These are phyloP conservation scores for Eudyptes chrysolophus DNA, from an alignment of 2,113 vertebrate genomes.

Conservation along the genomic window DNA sequence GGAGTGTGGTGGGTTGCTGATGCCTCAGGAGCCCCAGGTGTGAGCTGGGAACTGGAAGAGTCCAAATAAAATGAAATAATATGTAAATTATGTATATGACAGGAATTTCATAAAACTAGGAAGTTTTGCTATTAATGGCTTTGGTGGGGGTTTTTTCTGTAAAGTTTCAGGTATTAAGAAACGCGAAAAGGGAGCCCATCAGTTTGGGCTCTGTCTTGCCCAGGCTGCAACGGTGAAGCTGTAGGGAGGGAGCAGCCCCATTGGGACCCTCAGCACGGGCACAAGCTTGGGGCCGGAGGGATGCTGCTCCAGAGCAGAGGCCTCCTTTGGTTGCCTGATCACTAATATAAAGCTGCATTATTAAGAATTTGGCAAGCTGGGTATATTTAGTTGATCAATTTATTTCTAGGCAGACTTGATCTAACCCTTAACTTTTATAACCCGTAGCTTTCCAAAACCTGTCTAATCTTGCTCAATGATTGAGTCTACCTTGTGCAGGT, in stretches of 20 bases:
- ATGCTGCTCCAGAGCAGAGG: not conserved
- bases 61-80: not conserved
- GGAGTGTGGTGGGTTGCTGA: too few species aligned
- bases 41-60: not conserved
- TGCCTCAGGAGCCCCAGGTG: not conserved
- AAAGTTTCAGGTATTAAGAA: not conserved
- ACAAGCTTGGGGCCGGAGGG: not conserved
- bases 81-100: not conserved
- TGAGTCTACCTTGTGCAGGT: not conserved
- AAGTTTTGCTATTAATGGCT: not conserved
- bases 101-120: not conserved
- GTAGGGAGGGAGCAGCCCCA: not conserved
- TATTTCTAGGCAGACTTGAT: not conserved
- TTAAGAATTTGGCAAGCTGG: not conserved
- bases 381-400: not conserved
- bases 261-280: not conserved
- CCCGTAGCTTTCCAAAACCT: not conserved
- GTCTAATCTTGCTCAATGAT: not conserved
- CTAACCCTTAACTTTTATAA: not conserved
- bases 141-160: not conserved
- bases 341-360: not conserved
- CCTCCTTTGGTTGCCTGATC: not conserved
- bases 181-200: rapidly evolving
- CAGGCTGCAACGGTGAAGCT: not conserved
- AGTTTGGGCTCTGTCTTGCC: not conserved